Evolutionary conservation across 2,797 vertebrate genomes (phyloP).

Genomic region (Darevskia mixta): DNA sequence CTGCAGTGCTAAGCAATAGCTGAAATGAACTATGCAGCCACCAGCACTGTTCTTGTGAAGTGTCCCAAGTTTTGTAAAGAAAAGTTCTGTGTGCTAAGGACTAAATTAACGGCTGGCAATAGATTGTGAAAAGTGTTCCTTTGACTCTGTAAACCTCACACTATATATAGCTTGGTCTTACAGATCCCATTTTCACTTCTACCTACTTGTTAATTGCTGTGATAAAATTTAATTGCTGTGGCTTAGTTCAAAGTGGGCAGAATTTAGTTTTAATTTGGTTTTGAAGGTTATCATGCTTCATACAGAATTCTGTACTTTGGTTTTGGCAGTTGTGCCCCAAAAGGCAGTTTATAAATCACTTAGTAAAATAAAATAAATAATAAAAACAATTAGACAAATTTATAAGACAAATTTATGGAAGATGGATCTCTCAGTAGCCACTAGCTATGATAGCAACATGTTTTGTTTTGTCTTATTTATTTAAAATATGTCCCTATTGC

Average conservation of each 20-base stretch:
- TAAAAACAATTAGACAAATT: not conserved
- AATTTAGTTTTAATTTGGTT: too few species aligned
- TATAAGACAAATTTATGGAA: not conserved
- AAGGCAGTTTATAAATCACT: too few species aligned
- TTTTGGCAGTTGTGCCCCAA: too few species aligned
- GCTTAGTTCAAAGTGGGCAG: too few species aligned
- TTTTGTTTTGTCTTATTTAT: not conserved
- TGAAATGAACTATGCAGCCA: slow-evolving; percentile 25
- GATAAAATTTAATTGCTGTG: not conserved
- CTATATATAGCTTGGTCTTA: not conserved
- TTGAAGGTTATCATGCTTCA: too few species aligned
- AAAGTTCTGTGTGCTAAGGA: slow-evolving; percentile 20
- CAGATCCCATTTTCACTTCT: slow-evolving; percentile 27
- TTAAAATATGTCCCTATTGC: not conserved
- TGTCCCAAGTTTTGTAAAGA: not conserved
- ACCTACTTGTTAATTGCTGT: not conserved
- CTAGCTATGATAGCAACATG: not conserved
- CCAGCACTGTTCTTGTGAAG: not conserved
- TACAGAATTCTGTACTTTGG: too few species aligned
- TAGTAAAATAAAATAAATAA: too few species aligned
- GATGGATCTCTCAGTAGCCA: not conserved
- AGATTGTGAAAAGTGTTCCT: not conserved
- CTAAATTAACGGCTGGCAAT: not conserved
- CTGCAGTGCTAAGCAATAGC: slow-evolving; percentile 32
- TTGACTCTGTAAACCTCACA: not conserved